Percentiles rank a stretch among this genome's conserved stretches.
Conservation (phyloP, 2,113 vertebrate species). For the Dromiciops gliroides region DNA sequence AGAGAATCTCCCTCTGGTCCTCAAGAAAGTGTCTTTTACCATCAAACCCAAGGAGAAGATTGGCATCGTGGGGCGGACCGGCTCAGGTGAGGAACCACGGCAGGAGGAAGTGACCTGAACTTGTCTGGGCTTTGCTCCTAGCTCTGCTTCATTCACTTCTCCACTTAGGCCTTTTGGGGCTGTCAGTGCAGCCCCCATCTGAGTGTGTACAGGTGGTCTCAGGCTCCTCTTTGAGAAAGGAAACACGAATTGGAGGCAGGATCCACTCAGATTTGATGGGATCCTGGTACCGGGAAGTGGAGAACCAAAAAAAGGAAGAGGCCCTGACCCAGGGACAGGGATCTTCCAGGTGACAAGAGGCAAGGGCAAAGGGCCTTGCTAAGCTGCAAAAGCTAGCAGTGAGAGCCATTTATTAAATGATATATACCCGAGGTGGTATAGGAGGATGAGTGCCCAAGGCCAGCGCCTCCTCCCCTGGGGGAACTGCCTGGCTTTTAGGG, state of each 20-base stretch:
- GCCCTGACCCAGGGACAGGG: too few species aligned
- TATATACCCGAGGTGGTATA: not conserved
- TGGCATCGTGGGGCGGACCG: constrained; percentile 94
- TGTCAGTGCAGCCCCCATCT: not conserved
- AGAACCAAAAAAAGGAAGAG: too few species aligned
- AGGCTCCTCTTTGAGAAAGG: not conserved
- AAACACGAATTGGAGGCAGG: not conserved
- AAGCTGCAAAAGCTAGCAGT: too few species aligned
- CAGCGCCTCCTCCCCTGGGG: not conserved
- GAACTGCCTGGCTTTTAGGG: not conserved
- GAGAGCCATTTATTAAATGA: too few species aligned
- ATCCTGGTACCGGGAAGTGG: too few species aligned
- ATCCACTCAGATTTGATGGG: not conserved
- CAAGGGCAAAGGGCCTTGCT: too few species aligned
- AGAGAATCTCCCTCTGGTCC: constrained; percentile 92
- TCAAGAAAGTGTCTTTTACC: constrained; percentile 94
- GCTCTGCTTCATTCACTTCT: not conserved
- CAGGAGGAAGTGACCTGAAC: not conserved
- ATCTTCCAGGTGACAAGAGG: too few species aligned
- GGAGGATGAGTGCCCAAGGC: not conserved
- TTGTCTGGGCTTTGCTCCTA: not conserved
- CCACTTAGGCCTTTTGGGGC: not conserved
- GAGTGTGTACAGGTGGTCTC: not conserved
- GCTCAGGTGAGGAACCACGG: constrained; percentile 87
- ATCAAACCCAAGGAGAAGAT: constrained; percentile 95